A percentile compares a stretch with the other conserved stretches of the same genome.
These are phyloP conservation scores for Conus canariensis DNA, from an alignment of 2,888 invertebrate genomes.

Conservation along the genomic window DNA sequence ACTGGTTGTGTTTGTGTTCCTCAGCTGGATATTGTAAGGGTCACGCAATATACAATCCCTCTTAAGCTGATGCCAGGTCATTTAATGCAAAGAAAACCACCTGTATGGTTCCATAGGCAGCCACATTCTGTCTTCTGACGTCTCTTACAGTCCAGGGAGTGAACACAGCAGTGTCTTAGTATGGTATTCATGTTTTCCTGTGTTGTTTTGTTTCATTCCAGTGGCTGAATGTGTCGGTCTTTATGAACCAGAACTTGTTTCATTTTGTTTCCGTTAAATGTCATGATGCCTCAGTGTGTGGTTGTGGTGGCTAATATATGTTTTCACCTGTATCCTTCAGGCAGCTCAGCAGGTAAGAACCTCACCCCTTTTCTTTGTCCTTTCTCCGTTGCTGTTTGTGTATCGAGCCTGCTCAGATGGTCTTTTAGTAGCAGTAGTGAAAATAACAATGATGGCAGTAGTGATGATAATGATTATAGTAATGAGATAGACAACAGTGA, in stretches of 20 bases:
- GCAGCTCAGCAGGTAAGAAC: slow-evolving; percentile 8
- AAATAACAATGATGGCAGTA: not conserved
- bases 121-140: too few relatives aligned
- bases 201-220: not conserved
- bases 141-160: too few relatives aligned
- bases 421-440: not conserved
- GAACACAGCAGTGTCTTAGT: too few relatives aligned
- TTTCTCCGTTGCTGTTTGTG: not conserved
- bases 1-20: too few relatives aligned
- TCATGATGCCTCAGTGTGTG: not conserved
- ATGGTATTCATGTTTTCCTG: too few relatives aligned
- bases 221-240: not conserved
- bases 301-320: not conserved
- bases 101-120: too few relatives aligned
- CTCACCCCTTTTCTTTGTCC: not conserved
- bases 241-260: not conserved
- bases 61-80: too few relatives aligned
- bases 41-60: too few relatives aligned
- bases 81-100: not conserved
- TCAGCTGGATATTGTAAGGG: too few relatives aligned
- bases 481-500: too few relatives aligned
- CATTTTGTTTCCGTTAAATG: too few relatives aligned
- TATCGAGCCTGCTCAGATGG: not conserved
- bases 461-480: not conserved
- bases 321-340: not conserved